Evolutionary conservation across 2,113 vertebrate species (phyloP).

Genomic region (pig (Sus scrofa)): T2T-Sscrofa CM000820.6:6591501-6592000

Average conservation of each 20-base stretch:
- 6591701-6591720: neutral
- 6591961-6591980: neutral
- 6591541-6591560: constrained; percentile 18
- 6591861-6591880: no score
- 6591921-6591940: no score
- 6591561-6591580: neutral
- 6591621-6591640: neutral
- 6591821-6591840: neutral
- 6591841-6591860: no score
- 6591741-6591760: neutral
- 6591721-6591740: neutral
- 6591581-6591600: constrained; percentile 12
- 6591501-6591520: neutral
- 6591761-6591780: constrained; percentile 6
- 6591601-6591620: neutral
- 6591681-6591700: neutral
- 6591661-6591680: neutral
- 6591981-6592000: constrained; percentile 22
- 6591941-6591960: neutral
- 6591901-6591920: no score
- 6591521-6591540: neutral
- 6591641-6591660: neutral
- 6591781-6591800: neutral
- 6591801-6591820: neutral
- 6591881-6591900: no score